Base-by-base conservation (phyloP, 2,888 invertebrate genomes). In the Rhodophaea formosa region DNA sequence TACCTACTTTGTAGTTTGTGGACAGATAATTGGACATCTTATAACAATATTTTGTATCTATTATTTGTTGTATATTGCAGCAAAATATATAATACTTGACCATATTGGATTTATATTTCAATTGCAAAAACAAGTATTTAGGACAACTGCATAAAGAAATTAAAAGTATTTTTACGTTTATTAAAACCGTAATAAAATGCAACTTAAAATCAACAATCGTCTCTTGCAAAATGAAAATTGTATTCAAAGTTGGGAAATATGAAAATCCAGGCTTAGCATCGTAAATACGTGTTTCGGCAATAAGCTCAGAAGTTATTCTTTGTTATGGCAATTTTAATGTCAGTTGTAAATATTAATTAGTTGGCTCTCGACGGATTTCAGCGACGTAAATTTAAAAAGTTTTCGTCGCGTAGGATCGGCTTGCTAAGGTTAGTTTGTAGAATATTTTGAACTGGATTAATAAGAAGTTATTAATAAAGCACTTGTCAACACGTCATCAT, bases 291-390 rank as follows among this genome's bases (percentile, higher is more conserved):
- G 60, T 61, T 65, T 59, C 58, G 61, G 59, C 64, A 59, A 57
- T 63, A 61, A 62, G 56, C 59, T 47, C 54, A 42, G 46, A 63
- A 66, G 58, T 67, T 64, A 53, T 58, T 60, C 58, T 66, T 69
- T 70, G 66, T 62, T 60, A 62, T 62, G 58, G 60, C 60, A 55
- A 66, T 68, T 72, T 75, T 69, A 67, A 71, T 68, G 60, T 61
- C 65, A 58, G 64, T 65, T 69, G 62, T 69, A 73, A 73, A 73
- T 70, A 72, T 73, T 70, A 75, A 72, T 74, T 72, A 67, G 68
- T 67, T 69, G 57, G 65, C 73, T 70, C 68, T 69, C 68, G 53
- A 39, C 16, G 63, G 66, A 65, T 68, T 68, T 59, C 23, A 55
- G 17, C 30, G 17, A 12, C 44, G 29, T 44, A 43, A 7, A 43